Evolutionary conservation across 2,888 invertebrate species (phyloP).

Genomic region (Standfussiana lucernea): DNA sequence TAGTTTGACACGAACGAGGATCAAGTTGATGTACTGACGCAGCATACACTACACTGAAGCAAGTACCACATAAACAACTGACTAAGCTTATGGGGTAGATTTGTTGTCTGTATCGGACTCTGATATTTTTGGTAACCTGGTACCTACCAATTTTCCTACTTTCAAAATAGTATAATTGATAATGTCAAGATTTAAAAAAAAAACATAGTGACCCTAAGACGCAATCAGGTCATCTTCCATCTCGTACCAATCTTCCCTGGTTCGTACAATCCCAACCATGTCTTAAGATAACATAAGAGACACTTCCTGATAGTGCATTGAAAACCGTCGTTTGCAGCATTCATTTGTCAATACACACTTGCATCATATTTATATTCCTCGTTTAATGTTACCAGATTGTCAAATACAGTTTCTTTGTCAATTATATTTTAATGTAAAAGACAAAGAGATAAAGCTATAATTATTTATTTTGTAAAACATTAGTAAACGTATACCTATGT

Average conservation of each 20-base stretch:
- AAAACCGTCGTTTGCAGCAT: background rate
- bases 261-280: background rate
- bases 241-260: background rate
- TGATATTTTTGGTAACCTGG: background rate
- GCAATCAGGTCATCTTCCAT: background rate
- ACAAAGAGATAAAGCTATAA: background rate
- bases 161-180: background rate
- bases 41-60: slow-evolving; percentile 12
- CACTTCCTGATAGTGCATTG: background rate
- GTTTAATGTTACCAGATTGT: background rate
- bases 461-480: background rate
- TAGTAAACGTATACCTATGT: background rate
- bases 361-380: background rate
- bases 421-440: background rate
- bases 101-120: background rate
- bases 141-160: background rate
- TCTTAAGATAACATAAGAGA: background rate
- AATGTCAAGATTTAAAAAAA: background rate
- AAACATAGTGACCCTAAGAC: background rate
- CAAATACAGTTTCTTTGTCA: background rate
- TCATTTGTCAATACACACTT: background rate
- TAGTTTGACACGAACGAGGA: slow-evolving; percentile 61
- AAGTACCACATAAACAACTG: slow-evolving; percentile 28
- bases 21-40: slow-evolving; percentile 55
- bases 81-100: slow-evolving; percentile 5